Conservation (phyloP, 92 coral and sea anemone species). For the Blastomussa wellsi region DNA sequence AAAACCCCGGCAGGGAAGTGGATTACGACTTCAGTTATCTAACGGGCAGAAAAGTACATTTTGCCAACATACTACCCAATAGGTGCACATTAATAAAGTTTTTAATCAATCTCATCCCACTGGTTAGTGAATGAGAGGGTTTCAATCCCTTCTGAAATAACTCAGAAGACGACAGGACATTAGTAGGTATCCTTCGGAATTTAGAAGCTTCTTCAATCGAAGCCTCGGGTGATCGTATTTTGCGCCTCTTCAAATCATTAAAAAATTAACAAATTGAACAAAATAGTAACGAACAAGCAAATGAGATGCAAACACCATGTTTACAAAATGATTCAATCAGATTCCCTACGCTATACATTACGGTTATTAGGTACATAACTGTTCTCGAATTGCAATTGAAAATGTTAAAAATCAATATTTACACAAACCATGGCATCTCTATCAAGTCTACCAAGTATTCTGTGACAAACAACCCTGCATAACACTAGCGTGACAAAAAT, state of each 20-base stretch:
- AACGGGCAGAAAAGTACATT: background rate
- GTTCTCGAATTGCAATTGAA: background rate
- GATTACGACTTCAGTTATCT: too few relatives aligned
- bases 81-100: background rate
- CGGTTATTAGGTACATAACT: background rate
- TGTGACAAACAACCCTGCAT: background rate
- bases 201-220: background rate
- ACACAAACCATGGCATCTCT: conserved; percentile 2
- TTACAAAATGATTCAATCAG: background rate
- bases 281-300: background rate
- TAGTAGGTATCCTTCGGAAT: background rate
- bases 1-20: too few relatives aligned
- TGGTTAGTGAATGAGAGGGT: background rate
- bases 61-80: background rate
- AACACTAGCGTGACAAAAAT: background rate
- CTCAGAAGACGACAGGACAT: background rate
- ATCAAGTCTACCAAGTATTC: background rate
- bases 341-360: background rate
- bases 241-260: background rate
- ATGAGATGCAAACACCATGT: background rate
- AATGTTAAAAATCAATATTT: background rate
- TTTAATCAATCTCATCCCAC: background rate
- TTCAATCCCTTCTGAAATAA: background rate
- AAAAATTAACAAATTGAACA: background rate
- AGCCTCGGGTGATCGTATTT: background rate